Evolutionary conservation across 1,140 invertebrate genomes (phyloP), one percentile per base, ranked within the genome.

Genomic region (Pogonognathellus flavescens): DNA sequence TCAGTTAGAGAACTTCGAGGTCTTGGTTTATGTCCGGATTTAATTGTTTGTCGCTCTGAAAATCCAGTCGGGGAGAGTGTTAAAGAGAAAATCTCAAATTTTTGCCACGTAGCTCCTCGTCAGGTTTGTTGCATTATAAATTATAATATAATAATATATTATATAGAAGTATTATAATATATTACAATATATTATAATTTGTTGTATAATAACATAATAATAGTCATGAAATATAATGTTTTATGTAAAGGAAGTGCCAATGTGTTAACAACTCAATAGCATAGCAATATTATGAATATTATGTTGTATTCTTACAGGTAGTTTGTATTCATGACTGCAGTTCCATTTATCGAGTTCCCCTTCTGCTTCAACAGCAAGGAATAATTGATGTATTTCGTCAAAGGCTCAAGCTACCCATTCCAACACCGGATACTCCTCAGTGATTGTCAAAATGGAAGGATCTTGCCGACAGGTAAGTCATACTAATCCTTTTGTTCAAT

Each of bases 1-100:
- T 98, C 97, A 86, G 97, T 99, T 1, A 92, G 96, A 86, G 97
- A 99, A 91, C 91, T 99, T 4, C 92, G 98, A 86, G 97, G 97
- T 7, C 92, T 98, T 25, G 98, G 98, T 7, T 91, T 99, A 25
- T 95, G 95, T n/a, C 98, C 99, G 0, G 98, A 99, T 92, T 92
- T 99, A 81, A 97, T 99, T 90, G 94, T 99, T 18, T 98, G 97
- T 90, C 92, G 98, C 72, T 98, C 97, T 86, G 96, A 97, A 90
- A 94, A 94, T 88, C 95, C 95, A 0, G 95, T 99, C 66, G 93
- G 93, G 22, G 91, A 94, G 59, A 91, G 93, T 76, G 95, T 97
- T 0, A 97, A 97, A 90, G 94, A 97, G 59, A 99, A 99, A 92
- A 97, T 99, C 53, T 98, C 97, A 4, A 96, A 96, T 90, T 99